Percentiles rank a stretch among this genome's conserved stretches.
These are phyloP conservation scores for Trypoxylus dichotomus DNA, from an alignment of 1,140 invertebrate species.

Conservation along the genomic window DNA sequence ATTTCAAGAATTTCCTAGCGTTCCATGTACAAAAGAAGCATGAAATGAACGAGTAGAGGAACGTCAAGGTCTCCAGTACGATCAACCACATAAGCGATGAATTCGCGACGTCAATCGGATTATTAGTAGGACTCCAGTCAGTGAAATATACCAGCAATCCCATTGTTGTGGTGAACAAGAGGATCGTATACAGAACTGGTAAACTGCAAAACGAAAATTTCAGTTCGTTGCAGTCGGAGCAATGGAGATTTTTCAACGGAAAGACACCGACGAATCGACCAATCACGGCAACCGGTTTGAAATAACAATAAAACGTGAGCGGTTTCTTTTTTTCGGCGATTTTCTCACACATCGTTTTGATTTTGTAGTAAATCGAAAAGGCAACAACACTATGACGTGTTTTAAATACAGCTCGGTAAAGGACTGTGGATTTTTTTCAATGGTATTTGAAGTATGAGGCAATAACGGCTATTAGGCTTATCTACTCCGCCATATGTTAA, in stretches of 20 bases:
- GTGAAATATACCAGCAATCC: neutral
- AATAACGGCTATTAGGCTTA: neutral
- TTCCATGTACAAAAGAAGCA: conserved; percentile 8
- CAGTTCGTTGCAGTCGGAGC: conserved; percentile 26
- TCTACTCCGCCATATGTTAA: neutral
- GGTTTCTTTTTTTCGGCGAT: too few relatives aligned
- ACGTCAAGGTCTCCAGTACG: conserved; percentile 9
- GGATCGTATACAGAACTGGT: conserved; percentile 22
- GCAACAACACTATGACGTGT: too few relatives aligned
- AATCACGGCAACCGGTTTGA: conserved; percentile 31
- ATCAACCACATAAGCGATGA: conserved; percentile 11
- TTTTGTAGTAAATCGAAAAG: neutral
- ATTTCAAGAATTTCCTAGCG: conserved; percentile 27
- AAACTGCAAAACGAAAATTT: conserved; percentile 29
- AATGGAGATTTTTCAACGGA: conserved; percentile 34
- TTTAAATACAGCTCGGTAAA: too few relatives aligned
- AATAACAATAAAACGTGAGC: conserved; percentile 33
- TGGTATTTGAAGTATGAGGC: neutral
- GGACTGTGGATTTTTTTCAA: neutral
- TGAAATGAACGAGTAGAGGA: neutral
- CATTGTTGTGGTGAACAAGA: neutral
- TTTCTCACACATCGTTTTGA: neutral
- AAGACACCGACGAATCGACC: conserved; percentile 35
- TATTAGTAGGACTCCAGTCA: neutral
- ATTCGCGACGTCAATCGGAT: too few relatives aligned